Evolutionary conservation across 2,888 invertebrate species (phyloP), one percentile per base, ranked within the genome.

Genomic region (Lacanobia wlatinum): DNA sequence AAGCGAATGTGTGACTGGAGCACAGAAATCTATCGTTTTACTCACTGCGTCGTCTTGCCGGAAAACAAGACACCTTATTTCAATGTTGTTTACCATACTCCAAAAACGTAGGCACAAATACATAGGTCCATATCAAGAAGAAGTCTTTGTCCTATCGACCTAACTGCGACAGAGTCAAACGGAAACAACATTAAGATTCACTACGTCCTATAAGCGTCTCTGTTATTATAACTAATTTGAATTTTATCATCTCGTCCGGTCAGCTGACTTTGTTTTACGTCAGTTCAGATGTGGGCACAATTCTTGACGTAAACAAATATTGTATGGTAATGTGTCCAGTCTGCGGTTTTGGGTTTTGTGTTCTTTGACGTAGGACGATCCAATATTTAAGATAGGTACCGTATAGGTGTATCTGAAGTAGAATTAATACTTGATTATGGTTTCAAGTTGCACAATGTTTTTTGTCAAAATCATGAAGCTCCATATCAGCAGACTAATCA

Each of bases 171-270:
- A 21, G 21, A n/a, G 53, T 28, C 38, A 62, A 68, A 64, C 64
- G 68, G 71, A 74, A 74, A 67, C 12, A n/a, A 46, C 34, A 69
- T 64, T 67, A 66, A 64, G 43, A 78, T 62, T 58, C 64, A 64
- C n/a, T 21, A 40, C 62, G 34, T 16, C 52, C 59, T 70, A 62
- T 84, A 68, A 76, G 58, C 43, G 77, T 73, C 56, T 43, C 23
- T n/a, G 48, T 60, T 55, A 65, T 71, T 58, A 55, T 60, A 71
- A 84, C 76, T 67, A 80, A 70, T 80, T 83, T 70, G 34, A 70
- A 84, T 71, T 64, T 72, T 76, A 75, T 84, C 71, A 23, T 12
- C 12, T 40, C 9, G 28, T 71, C 65, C 65, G 68, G 68, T 61
- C 63, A 68, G 58, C 56, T 71, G 70, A 74, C 65, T 7, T 16